These are phyloP conservation scores for Eonycteris spelaea DNA, from an alignment of 2,113 vertebrate genomes.

Conservation along the genomic window DNA sequence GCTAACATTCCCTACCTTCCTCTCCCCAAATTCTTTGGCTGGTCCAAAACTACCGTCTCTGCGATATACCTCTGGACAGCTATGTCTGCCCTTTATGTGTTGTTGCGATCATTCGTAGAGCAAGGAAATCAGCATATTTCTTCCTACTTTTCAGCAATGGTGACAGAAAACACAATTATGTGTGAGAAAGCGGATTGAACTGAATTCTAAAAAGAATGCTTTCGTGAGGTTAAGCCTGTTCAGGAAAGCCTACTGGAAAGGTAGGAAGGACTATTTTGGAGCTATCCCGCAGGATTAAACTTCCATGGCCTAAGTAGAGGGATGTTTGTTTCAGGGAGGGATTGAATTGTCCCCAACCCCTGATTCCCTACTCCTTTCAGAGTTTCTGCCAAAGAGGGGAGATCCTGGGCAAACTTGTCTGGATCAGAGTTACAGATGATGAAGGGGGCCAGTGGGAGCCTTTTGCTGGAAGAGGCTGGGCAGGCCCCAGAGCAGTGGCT, in stretches of 20 bases:
- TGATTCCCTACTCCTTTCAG: background rate
- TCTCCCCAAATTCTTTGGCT: background rate
- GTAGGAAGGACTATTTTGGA: background rate
- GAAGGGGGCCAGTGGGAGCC: background rate
- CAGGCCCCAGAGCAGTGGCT: background rate
- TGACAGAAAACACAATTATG: background rate
- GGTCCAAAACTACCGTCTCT: background rate
- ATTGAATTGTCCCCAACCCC: background rate
- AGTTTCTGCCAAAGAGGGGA: background rate
- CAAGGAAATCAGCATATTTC: background rate
- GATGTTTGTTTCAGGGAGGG: background rate
- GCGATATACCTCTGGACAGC: background rate
- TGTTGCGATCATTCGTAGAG: background rate
- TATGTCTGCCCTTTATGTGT: background rate
- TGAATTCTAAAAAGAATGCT: slow-evolving; percentile 5
- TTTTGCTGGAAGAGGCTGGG: background rate
- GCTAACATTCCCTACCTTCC: background rate
- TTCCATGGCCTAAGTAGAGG: background rate
- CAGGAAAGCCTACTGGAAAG: background rate
- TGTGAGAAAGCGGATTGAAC: background rate
- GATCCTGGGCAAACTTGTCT: background rate
- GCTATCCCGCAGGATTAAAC: background rate
- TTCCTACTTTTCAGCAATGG: background rate
- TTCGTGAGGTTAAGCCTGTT: background rate
- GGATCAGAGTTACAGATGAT: background rate